A percentile compares a stretch with the other conserved stretches of the same genome.
phyloP scores from a whole-genome alignment of 1,140 invertebrate species.

The Heterodera carotae region DNA sequence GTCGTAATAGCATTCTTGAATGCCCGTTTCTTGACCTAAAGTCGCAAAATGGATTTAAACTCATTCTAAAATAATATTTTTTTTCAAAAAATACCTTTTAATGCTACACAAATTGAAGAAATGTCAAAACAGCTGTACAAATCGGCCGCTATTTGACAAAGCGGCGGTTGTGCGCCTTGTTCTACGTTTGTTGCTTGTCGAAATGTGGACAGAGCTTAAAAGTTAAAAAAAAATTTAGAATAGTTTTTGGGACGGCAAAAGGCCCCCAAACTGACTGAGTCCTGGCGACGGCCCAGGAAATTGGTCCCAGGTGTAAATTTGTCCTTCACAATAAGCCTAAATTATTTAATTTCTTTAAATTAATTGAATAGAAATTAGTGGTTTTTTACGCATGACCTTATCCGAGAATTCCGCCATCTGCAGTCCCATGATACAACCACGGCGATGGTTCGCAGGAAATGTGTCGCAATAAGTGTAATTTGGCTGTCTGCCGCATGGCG shows the following conservation, averaged over 20 bases:
- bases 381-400: neutral
- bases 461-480: neutral
- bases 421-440: neutral
- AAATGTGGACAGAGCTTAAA: neutral
- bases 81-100: too few species aligned
- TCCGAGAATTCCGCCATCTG: neutral
- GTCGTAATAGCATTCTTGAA: neutral
- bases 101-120: neutral
- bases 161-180: neutral
- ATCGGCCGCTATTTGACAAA: neutral
- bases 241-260: too few species aligned
- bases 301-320: neutral
- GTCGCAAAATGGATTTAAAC: too few species aligned
- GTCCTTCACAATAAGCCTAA: neutral
- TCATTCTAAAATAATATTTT: too few species aligned
- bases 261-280: neutral
- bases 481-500: neutral
- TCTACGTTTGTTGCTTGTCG: neutral
- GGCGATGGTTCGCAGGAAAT: neutral
- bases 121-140: neutral
- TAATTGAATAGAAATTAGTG: neutral
- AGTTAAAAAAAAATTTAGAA: too few species aligned
- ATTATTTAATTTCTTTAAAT: neutral
- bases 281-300: too few species aligned
- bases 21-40: too few species aligned